phyloP scores from a whole-genome alignment of 2,888 invertebrate genomes.

The Trissolcus japonicus region DNA sequence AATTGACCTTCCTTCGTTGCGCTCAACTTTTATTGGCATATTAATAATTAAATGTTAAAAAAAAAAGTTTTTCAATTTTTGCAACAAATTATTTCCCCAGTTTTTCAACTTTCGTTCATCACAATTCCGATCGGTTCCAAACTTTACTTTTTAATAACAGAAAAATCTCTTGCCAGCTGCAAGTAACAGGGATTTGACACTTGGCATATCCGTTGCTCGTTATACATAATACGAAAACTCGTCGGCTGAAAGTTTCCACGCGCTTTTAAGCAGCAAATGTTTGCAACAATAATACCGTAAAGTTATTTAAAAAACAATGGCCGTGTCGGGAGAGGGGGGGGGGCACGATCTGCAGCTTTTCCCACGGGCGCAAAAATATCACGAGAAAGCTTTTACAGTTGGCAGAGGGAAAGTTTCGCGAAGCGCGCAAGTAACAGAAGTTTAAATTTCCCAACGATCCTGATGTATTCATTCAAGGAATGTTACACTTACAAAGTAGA shows the following conservation, averaged over 20 bases:
- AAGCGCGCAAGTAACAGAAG: conserved; percentile 34
- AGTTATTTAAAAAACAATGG: conserved; percentile 45
- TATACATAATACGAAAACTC: conserved; percentile 23
- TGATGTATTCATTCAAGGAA: conserved; percentile 37
- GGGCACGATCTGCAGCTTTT: conserved; percentile 40
- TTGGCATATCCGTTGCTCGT: conserved; percentile 4
- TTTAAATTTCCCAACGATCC: conserved; percentile 34
- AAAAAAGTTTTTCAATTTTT: no score
- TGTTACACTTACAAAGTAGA: conserved; percentile 37
- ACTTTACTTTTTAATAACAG: no score
- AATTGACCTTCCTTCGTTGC: conserved; percentile 24
- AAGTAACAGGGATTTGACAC: no score
- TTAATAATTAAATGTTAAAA: no score
- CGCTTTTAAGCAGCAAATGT: conserved; percentile 17
- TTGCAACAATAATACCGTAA: conserved; percentile 43
- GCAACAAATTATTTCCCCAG: no score
- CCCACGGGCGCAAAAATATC: conserved; percentile 46
- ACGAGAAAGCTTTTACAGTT: conserved; percentile 41
- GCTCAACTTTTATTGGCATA: no score
- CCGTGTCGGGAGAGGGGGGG: neutral
- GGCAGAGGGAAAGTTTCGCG: conserved; percentile 24
- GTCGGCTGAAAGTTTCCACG: conserved; percentile 22
- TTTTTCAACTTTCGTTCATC: no score
- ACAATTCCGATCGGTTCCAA: no score
- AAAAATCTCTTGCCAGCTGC: no score